phyloP scores from a whole-genome alignment of 2,113 vertebrate genomes.

The Cyanistes caeruleus region DNA sequence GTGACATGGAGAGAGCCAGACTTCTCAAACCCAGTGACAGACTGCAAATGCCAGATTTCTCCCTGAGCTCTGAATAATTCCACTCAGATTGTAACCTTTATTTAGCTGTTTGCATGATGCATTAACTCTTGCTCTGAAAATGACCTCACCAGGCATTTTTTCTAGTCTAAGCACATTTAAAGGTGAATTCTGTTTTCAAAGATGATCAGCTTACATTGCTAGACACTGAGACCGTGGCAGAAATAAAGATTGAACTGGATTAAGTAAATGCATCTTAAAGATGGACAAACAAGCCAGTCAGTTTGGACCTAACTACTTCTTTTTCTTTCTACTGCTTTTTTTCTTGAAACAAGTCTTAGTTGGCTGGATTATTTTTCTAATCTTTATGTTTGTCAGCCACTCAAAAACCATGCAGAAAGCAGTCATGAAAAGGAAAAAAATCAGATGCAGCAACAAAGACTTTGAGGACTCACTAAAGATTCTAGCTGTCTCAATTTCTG shows the following conservation, averaged over 20 bases:
- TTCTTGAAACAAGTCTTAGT: not conserved
- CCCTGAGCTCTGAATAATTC: slow-evolving; percentile 67
- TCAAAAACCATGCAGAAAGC: not conserved
- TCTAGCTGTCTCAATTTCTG: not conserved
- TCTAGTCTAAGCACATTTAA: slow-evolving; percentile 45
- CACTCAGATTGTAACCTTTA: slow-evolving; percentile 69
- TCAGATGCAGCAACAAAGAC: not conserved
- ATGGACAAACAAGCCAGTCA: not conserved
- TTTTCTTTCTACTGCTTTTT: not conserved
- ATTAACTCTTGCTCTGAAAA: slow-evolving; percentile 66
- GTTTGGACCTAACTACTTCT: not conserved
- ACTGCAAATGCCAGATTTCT: slow-evolving; percentile 62
- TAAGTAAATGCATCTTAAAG: not conserved
- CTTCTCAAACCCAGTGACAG: slow-evolving; percentile 49
- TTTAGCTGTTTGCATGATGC: slow-evolving; percentile 70
- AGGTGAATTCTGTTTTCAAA: slow-evolving; percentile 54
- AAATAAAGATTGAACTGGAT: not conserved
- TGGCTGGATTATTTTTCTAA: not conserved
- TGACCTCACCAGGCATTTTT: slow-evolving; percentile 46
- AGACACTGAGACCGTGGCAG: not conserved
- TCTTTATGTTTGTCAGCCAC: not conserved
- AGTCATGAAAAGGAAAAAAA: not conserved
- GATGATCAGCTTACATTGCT: not conserved
- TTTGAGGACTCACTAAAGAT: not conserved
- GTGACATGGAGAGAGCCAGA: not conserved